Base-by-base conservation (phyloP, 2,113 vertebrate genomes). In the Protobothrops flavoviridis region DNA sequence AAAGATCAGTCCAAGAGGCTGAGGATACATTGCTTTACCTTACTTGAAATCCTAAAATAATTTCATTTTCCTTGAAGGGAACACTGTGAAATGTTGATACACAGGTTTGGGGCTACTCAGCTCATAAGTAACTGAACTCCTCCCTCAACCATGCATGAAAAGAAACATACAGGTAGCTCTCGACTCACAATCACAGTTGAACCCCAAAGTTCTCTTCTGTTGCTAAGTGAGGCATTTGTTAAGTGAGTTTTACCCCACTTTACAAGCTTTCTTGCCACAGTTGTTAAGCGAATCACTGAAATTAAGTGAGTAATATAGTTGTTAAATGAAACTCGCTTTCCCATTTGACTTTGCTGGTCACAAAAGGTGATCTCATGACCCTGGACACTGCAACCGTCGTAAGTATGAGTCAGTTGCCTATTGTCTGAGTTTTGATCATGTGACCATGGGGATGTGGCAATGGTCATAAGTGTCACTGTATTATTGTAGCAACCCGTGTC, bases 31-130 rank as follows among this genome's bases (percentile, higher is more conserved):
- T 90, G 9, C 0, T 12, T 88, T 10, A 88, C 33, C 15, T 81
- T 89, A 93, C 39, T 39, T 11, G 21, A 59, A 5, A 88, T 20
- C 43, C 88, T 88, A 9, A 0, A 26, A 45, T 90, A 1, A 26
- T 50, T 88, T 26, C 85, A 56, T 11, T 90, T 89, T 89, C 94
- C 93, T 95, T 95, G 50, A 33, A 61, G 53, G 13, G 26, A 85
- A 85, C 52, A 9, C 8, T 17, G 20, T 81, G 61, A 39, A 50
- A 33, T 52, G 9, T 26, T 39, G 13, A n/a, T 39, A n/a, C 69
- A 91, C n/a, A 23, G 17, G 10, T 85, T 4, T 74, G 90, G 9
- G n/a, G 20, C 33, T 55, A 10, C 45, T 20, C 61, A 24, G 23
- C 9, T 12, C 21, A 4, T 56, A 7, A 56, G 29, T 50, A 81